Evolutionary conservation across 2,888 invertebrate genomes (phyloP).

Genomic region (Agrochola macilenta): DNA sequence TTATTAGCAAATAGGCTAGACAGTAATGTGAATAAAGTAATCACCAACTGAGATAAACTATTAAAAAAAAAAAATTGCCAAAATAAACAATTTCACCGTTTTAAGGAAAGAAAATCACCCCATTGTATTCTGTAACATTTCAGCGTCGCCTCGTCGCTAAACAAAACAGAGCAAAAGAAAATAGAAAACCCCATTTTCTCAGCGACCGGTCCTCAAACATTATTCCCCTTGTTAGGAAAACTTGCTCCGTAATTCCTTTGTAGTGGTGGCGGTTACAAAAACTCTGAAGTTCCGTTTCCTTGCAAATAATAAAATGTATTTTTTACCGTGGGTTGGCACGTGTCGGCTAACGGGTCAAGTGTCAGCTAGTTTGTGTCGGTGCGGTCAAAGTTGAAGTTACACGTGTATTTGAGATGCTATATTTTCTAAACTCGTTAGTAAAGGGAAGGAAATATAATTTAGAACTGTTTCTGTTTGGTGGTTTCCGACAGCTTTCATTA

Average conservation of each 20-base stretch:
- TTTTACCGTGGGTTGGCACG: constrained; percentile 23
- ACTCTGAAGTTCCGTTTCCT: constrained; percentile 12
- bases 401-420: constrained; percentile 14
- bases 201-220: constrained; percentile 16
- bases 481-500: neutral
- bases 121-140: neutral
- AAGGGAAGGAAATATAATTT: neutral
- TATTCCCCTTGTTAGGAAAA: constrained; percentile 39
- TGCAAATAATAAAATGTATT: constrained; percentile 34
- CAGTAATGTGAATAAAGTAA: neutral
- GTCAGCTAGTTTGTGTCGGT: constrained; percentile 13
- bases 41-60: neutral
- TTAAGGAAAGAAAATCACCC: neutral
- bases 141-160: neutral
- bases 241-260: constrained; percentile 28
- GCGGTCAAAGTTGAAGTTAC: constrained; percentile 14
- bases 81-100: neutral
- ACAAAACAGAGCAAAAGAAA: constrained; percentile 23
- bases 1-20: neutral
- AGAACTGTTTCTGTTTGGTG: neutral
- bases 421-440: neutral
- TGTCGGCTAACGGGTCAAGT: constrained; percentile 22
- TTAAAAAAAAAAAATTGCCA: neutral
- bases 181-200: constrained; percentile 31
- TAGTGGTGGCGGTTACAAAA: constrained; percentile 29